Evolutionary conservation across 2,113 vertebrate species (phyloP).

Genomic region (Picathartes gymnocephalus): DNA sequence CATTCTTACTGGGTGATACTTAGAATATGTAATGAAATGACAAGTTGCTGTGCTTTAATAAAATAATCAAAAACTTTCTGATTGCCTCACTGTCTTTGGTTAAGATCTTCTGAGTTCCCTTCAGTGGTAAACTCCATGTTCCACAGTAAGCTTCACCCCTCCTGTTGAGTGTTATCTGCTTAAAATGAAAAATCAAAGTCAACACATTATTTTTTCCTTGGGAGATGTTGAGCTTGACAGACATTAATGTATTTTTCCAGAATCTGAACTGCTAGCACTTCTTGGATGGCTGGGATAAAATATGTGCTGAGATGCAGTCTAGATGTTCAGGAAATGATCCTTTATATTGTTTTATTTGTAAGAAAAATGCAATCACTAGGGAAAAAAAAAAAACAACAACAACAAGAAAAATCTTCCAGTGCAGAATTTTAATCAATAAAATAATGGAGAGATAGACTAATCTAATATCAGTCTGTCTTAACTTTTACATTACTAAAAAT

Average conservation of each 20-base stretch:
- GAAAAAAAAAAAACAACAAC: fast-evolving
- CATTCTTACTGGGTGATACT: not conserved
- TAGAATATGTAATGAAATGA: not conserved
- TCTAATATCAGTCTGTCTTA: not conserved
- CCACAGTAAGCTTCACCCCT: not conserved
- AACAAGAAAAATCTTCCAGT: not conserved
- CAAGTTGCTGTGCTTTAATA: not conserved
- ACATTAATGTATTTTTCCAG: not conserved
- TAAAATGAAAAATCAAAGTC: not conserved
- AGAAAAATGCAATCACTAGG: not conserved
- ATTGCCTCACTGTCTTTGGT: not conserved
- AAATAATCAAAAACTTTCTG: not conserved
- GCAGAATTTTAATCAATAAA: not conserved
- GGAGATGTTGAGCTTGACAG: not conserved
- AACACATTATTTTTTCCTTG: not conserved
- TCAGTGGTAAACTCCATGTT: not conserved
- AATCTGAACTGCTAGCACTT: not conserved
- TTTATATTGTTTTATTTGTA: not conserved
- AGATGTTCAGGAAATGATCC: not conserved
- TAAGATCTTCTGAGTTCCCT: not conserved
- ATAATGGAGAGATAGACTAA: not conserved
- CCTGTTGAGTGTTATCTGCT: not conserved
- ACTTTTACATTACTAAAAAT: not conserved
- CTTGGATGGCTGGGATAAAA: not conserved
- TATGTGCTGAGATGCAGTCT: not conserved